Conservation (phyloP, 2,113 vertebrate genomes). For the Leptosomus discolor region DNA sequence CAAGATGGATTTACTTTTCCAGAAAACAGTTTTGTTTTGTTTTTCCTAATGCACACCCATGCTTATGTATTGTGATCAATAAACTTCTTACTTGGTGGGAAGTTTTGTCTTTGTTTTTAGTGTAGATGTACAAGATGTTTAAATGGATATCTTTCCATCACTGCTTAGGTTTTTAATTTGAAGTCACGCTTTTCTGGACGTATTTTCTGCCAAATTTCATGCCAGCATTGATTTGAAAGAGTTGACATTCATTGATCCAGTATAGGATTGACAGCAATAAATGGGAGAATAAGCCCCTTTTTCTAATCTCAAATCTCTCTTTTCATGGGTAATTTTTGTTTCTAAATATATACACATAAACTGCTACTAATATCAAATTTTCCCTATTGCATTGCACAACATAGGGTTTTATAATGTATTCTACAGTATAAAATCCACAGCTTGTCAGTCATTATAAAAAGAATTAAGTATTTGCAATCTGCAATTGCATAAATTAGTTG, state of each 20-base stretch:
- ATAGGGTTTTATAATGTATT: background rate
- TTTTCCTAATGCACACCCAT: background rate
- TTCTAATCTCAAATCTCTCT: background rate
- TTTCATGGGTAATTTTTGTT: background rate
- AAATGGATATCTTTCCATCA: background rate
- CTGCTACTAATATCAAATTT: background rate
- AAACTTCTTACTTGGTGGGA: background rate
- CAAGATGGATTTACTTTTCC: background rate
- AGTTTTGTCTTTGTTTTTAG: background rate
- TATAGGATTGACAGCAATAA: background rate
- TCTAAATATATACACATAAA: background rate
- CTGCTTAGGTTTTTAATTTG: background rate
- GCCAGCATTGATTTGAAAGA: background rate
- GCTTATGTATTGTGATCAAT: background rate
- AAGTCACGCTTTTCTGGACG: background rate
- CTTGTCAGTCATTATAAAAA: slow-evolving; percentile 38
- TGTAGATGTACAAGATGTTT: background rate
- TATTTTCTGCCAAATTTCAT: background rate
- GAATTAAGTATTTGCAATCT: slow-evolving; percentile 5
- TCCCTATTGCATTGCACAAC: background rate
- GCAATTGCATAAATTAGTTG: slow-evolving; percentile 42
- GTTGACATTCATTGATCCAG: background rate
- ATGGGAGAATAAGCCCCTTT: background rate
- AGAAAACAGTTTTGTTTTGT: background rate
- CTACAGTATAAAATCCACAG: background rate